Evolutionary conservation across 2,113 vertebrate genomes (phyloP).

Genomic region (Carassius carassius): DNA sequence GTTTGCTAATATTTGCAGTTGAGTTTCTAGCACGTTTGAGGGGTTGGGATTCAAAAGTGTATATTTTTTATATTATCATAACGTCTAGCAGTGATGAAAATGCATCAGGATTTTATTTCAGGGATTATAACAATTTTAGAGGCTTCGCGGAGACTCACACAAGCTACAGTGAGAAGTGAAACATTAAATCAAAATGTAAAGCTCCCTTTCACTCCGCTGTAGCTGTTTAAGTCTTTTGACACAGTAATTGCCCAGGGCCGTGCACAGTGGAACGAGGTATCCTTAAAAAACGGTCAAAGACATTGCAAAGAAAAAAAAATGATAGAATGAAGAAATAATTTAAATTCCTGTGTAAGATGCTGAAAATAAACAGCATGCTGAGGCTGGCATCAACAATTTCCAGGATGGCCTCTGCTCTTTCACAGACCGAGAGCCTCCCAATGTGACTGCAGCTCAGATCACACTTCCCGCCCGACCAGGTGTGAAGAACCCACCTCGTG

Average conservation of each 20-base stretch:
- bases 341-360: constrained; percentile 95
- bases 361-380: constrained; percentile 98
- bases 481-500: constrained; percentile 84
- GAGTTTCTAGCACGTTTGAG: constrained; percentile 11
- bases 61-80: constrained; percentile 1
- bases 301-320: constrained; percentile 54
- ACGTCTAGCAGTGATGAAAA: constrained; percentile 24
- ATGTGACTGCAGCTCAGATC: constrained; percentile 68
- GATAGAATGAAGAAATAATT: constrained; percentile 84
- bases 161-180: constrained; percentile 12
- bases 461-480: constrained; percentile 70
- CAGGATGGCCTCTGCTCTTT: constrained; percentile 86
- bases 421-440: constrained; percentile 77
- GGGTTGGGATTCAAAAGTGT: background rate
- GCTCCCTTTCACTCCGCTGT: constrained; percentile 78
- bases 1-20: background rate
- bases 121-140: constrained; percentile 2
- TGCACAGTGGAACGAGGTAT: constrained; percentile 68
- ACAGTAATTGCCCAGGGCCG: constrained; percentile 85
- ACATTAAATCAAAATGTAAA: constrained; percentile 74
- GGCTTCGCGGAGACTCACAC: constrained; percentile 27
- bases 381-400: constrained; percentile 89
- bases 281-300: constrained; percentile 90
- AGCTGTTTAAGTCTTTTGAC: constrained; percentile 92
- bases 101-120: constrained; percentile 36